Evolutionary conservation across 2,888 invertebrate genomes (phyloP), one percentile per base, ranked within the genome.

Genomic region (Meiosimyza decipiens): DNA sequence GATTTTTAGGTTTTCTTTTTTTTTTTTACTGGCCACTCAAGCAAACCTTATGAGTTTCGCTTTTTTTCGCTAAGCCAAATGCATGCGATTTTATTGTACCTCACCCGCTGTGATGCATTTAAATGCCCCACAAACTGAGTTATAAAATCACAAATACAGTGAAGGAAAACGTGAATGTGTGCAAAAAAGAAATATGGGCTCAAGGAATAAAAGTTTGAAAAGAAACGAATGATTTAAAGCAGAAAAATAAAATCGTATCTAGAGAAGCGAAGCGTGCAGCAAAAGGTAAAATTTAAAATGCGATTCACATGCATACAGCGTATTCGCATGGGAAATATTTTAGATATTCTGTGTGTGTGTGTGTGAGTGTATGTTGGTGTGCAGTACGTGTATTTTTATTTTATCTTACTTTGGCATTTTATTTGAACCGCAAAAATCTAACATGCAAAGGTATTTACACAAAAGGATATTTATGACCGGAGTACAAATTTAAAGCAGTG

Each of bases 321-420:
- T 52, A 54, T 67, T 66, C 66, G 66, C 54, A 67, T 47, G 54
- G 66, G 66, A 67, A 55, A 16, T 67, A 16, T 55, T 67, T 47
- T 40, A 40, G 18, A 12, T 11, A 47, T n/a, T 15, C 16, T 59
- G 18, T n/a, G 6, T 59, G 63, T 63, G 49, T 63, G 16, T 47
- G n/a, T n/a, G 33, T 49, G 40, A 13, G 47, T 12, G 28, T 12
- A 28, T 62, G 28, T n/a, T 57, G 59, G 57, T 22, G 16, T 28
- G 59, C 13, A 16, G 33, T 22, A 6, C 22, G 1, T 15, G 57
- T 18, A n/a, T 59, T 15, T 40, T 40, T 40, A 40, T 40, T 40
- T 40, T 40, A 40, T 40, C 40, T 40, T 40, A 40, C 40, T 40
- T 33, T 65, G 16, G 11, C 7, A 64, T 64, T 64, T 64, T 51